phyloP scores from a whole-genome alignment of 2,113 vertebrate species.

The Ochotona curzoniae region DNA sequence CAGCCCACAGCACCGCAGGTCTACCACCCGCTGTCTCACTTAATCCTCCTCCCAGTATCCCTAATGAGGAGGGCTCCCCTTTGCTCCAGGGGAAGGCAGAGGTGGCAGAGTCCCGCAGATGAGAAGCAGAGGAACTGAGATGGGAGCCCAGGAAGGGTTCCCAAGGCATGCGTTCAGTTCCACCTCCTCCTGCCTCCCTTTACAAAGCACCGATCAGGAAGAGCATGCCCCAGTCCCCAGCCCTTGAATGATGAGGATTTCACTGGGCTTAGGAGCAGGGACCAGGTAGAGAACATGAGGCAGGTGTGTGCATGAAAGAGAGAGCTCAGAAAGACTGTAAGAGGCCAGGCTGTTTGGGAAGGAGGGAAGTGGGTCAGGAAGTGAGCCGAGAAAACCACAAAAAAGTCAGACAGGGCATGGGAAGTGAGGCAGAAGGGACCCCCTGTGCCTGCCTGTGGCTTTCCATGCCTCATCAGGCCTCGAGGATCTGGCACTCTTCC shows the following conservation, averaged over 20 bases:
- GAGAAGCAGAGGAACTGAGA: not conserved
- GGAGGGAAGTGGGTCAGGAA: constrained; percentile 61
- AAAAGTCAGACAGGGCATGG: not conserved
- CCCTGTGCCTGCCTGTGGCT: not conserved
- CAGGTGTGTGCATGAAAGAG: no score
- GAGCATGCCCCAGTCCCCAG: not conserved
- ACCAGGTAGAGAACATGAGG: not conserved
- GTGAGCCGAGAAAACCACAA: not conserved
- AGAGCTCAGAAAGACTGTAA: not conserved
- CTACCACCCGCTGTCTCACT: constrained; percentile 8
- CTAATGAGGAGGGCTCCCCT: constrained; percentile 5
- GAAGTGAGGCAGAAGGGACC: not conserved
- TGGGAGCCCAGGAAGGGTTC: not conserved
- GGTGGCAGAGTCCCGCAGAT: not conserved
- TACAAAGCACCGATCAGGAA: no score
- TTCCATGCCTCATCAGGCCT: not conserved
- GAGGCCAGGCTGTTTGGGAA: not conserved
- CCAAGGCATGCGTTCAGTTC: not conserved
- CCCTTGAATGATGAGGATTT: not conserved
- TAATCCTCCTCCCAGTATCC: not conserved
- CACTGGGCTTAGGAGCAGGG: not conserved
- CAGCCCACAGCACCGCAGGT: not conserved
- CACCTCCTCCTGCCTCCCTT: not conserved
- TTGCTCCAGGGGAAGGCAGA: not conserved
- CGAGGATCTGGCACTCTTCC: not conserved